These are phyloP conservation scores for Dromiciops gliroides DNA, from an alignment of 2,113 vertebrate species.

Conservation along the genomic window DNA sequence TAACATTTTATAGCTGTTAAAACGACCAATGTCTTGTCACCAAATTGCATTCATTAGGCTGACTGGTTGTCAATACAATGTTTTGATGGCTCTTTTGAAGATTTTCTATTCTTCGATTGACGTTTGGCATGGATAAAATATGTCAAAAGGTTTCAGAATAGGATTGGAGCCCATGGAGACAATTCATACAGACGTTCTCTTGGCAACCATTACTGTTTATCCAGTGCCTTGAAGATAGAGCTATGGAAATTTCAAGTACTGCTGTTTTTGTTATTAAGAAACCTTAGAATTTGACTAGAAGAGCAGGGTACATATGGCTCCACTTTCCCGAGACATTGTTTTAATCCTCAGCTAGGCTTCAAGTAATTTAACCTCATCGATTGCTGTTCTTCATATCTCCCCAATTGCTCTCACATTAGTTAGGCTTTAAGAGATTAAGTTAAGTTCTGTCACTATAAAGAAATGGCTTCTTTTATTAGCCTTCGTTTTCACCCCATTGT, in stretches of 20 bases:
- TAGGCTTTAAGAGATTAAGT: not conserved
- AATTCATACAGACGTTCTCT: not conserved
- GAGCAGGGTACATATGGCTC: not conserved
- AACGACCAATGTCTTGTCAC: not conserved
- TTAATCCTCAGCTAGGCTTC: not conserved
- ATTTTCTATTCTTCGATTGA: not conserved
- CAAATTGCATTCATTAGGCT: not conserved
- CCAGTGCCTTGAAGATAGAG: not conserved
- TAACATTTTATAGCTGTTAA: not conserved
- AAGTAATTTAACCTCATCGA: not conserved
- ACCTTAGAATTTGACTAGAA: not conserved
- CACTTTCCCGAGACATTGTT: not conserved
- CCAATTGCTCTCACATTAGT: not conserved
- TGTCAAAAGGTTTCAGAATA: not conserved
- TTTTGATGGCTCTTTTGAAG: not conserved
- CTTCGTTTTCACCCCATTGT: not conserved
- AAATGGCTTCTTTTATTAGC: not conserved
- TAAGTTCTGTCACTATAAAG: not conserved
- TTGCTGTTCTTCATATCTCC: not conserved
- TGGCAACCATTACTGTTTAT: not conserved
- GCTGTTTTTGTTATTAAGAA: conserved; percentile 1
- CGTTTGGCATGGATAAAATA: not conserved
- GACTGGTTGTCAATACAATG: not conserved
- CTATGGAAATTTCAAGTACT: not conserved
- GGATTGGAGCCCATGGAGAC: not conserved